Percentiles rank a stretch among this genome's conserved stretches.
Conservation (phyloP, 2,888 invertebrate genomes). For the Saturnia japonica region DNA sequence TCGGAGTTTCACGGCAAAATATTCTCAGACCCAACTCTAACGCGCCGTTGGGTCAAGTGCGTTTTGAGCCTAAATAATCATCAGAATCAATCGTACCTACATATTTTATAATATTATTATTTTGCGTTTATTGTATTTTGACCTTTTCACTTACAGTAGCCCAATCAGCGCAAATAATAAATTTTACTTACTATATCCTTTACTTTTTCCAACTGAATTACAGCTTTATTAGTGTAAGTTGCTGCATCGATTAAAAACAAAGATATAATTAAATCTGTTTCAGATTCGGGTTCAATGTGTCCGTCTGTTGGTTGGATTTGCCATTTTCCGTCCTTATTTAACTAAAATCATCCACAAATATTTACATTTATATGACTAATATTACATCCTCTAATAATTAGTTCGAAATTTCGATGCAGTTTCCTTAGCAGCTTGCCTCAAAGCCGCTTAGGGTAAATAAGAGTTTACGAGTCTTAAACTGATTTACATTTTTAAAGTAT, state of each 20-base stretch:
- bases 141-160: too few relatives aligned
- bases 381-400: background rate
- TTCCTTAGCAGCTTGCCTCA: background rate
- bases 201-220: slow-evolving; percentile 69
- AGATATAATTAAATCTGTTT: slow-evolving; percentile 55
- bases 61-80: too few relatives aligned
- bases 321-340: slow-evolving; percentile 69
- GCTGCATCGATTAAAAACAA: slow-evolving; percentile 69
- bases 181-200: slow-evolving; percentile 68
- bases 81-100: too few relatives aligned
- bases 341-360: slow-evolving; percentile 40
- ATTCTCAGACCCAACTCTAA: too few relatives aligned
- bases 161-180: background rate
- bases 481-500: background rate
- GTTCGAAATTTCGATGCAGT: background rate
- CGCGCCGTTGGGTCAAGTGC: too few relatives aligned
- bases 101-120: too few relatives aligned
- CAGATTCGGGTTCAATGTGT: slow-evolving; percentile 62
- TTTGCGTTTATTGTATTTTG: too few relatives aligned
- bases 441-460: background rate
- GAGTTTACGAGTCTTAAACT: background rate
- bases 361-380: background rate
- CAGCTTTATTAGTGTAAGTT: slow-evolving; percentile 67
- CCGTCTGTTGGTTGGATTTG: slow-evolving; percentile 64
- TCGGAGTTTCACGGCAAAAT: too few relatives aligned